Conservation (phyloP, 2,888 invertebrate genomes). For the Cantharis rufa region DNA sequence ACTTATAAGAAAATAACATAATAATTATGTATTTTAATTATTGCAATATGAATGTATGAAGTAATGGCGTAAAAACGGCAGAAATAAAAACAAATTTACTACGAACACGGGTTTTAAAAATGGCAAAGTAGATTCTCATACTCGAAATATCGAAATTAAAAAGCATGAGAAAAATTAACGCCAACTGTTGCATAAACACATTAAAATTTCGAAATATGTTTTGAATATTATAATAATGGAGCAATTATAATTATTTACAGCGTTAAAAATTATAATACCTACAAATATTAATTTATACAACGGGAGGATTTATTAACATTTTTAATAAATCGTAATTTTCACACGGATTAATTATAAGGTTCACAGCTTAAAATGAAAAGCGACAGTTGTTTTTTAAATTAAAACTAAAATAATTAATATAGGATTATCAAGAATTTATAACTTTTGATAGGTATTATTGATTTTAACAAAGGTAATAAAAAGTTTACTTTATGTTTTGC, state of each 20-base stretch:
- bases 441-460: no score
- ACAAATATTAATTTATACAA: background rate
- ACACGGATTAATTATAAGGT: background rate
- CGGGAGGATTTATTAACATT: background rate
- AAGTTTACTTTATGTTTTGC: no score
- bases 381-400: background rate
- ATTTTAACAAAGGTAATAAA: no score
- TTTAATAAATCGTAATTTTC: conserved; percentile 3
- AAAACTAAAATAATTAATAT: no score
- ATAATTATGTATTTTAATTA: no score
- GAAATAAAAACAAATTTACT: no score
- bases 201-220: background rate
- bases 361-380: background rate
- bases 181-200: background rate
- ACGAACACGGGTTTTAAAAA: background rate
- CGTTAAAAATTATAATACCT: background rate
- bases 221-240: background rate
- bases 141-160: background rate
- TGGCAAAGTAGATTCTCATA: background rate
- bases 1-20: no score
- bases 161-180: background rate
- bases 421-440: no score
- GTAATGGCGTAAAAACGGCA: no score
- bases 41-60: no score
- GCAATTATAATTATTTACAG: conserved; percentile 2